Evolutionary conservation across 2,888 invertebrate genomes (phyloP).

Genomic region (Nomada hirtipes): DNA sequence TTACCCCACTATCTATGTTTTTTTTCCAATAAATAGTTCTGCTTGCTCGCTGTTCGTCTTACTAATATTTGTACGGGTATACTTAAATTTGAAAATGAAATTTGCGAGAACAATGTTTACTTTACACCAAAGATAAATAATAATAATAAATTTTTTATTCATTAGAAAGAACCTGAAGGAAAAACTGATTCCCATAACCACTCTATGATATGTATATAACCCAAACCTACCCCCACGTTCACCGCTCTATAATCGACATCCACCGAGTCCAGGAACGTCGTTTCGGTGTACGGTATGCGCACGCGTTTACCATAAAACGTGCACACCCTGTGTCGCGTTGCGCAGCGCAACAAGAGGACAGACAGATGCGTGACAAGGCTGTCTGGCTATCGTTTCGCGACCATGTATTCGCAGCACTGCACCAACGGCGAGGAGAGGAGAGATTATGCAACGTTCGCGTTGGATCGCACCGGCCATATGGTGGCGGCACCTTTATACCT

Average conservation of each 20-base stretch:
- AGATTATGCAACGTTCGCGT: slow-evolving; percentile 78
- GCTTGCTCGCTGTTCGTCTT: too few relatives aligned
- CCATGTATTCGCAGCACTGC: slow-evolving; percentile 42
- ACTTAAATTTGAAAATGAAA: too few relatives aligned
- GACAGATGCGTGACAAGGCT: slow-evolving; percentile 82
- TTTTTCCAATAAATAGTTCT: too few relatives aligned
- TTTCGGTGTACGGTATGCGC: slow-evolving; percentile 27
- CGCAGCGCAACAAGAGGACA: slow-evolving; percentile 48
- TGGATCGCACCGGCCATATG: slow-evolving; percentile 75
- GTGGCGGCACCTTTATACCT: slow-evolving; percentile 81
- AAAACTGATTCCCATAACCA: too few relatives aligned
- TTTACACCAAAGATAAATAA: too few relatives aligned
- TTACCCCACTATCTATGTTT: too few relatives aligned
- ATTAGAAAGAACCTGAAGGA: too few relatives aligned
- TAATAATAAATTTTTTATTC: too few relatives aligned
- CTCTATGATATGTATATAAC: too few relatives aligned
- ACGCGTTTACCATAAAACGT: slow-evolving; percentile 46
- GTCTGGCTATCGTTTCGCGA: slow-evolving; percentile 67
- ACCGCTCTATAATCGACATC: slow-evolving; percentile 13
- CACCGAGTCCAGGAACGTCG: slow-evolving; percentile 9
- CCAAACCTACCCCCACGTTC: too few relatives aligned
- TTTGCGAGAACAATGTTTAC: too few relatives aligned
- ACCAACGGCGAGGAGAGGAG: slow-evolving; percentile 24
- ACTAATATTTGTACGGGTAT: too few relatives aligned
- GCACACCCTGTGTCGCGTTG: slow-evolving; percentile 18